Evolutionary conservation across 2,113 vertebrate genomes (phyloP).

Genomic region (Eurypyga helias): DNA sequence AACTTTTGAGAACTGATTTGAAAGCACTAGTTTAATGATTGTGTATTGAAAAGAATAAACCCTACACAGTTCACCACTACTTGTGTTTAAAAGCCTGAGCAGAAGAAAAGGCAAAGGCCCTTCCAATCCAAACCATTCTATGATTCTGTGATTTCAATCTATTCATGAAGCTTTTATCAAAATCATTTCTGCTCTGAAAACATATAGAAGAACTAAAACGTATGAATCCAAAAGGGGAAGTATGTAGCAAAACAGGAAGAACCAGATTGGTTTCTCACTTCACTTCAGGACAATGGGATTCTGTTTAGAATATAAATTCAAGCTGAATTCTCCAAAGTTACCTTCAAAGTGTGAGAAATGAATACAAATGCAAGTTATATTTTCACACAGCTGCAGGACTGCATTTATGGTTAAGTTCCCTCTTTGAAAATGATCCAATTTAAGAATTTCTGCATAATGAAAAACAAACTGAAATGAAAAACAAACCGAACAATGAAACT

Average conservation of each 20-base stretch:
- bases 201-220: not conserved
- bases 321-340: not conserved
- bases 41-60: not conserved
- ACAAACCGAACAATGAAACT: conserved; percentile 60
- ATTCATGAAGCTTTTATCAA: not conserved
- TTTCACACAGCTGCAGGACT: conserved; percentile 54
- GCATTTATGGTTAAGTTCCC: conserved; percentile 18
- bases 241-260: not conserved
- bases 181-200: not conserved
- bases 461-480: conserved; percentile 69
- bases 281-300: not conserved
- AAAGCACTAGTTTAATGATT: not conserved
- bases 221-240: not conserved
- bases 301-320: not conserved
- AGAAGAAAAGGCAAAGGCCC: not conserved
- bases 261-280: not conserved
- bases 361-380: conserved; percentile 27
- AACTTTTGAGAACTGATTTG: not conserved
- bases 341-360: not conserved
- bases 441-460: conserved; percentile 61
- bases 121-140: no score
- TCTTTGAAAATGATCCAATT: conserved; percentile 66
- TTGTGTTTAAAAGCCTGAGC: not conserved
- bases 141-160: not conserved
- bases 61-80: not conserved